These are phyloP conservation scores for Ephydatia muelleri DNA, from an alignment of 37 sponge, comb jelly and placozoan genomes.

Conservation along the genomic window DNA sequence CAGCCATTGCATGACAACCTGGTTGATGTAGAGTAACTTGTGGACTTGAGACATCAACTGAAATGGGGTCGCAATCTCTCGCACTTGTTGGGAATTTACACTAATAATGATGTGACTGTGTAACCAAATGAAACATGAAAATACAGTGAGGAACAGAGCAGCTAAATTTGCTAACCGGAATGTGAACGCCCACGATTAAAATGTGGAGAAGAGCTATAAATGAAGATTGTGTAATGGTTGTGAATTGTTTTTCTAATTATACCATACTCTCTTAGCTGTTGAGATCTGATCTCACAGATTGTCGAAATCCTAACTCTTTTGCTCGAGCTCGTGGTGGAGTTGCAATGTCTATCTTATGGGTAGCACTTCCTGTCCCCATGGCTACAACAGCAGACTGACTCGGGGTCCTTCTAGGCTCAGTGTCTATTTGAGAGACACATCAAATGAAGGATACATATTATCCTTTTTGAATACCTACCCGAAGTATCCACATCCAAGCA, in stretches of 20 bases:
- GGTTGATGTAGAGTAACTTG: constrained; percentile 74
- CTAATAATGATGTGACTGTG: constrained; percentile 29
- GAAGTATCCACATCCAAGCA: no score
- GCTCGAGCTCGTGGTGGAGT: no score
- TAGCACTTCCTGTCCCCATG: no score
- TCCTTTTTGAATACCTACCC: no score
- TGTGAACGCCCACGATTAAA: no score
- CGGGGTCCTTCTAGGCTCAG: background rate
- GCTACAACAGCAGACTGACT: constrained; percentile 20
- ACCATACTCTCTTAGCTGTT: no score
- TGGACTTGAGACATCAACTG: constrained; percentile 72
- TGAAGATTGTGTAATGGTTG: no score
- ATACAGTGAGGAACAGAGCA: background rate
- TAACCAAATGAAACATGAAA: background rate
- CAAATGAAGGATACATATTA: no score
- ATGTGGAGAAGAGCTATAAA: no score
- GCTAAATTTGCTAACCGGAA: background rate
- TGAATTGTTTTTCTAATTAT: no score
- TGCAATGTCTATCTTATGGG: background rate
- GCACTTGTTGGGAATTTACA: constrained; percentile 68
- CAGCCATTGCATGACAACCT: constrained; percentile 23
- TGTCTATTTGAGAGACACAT: background rate
- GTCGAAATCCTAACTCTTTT: no score
- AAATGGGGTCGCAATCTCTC: constrained; percentile 74
- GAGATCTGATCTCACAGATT: no score